Conservation (phyloP, 2,888 invertebrate species). For the Microplitis manilae region DNA sequence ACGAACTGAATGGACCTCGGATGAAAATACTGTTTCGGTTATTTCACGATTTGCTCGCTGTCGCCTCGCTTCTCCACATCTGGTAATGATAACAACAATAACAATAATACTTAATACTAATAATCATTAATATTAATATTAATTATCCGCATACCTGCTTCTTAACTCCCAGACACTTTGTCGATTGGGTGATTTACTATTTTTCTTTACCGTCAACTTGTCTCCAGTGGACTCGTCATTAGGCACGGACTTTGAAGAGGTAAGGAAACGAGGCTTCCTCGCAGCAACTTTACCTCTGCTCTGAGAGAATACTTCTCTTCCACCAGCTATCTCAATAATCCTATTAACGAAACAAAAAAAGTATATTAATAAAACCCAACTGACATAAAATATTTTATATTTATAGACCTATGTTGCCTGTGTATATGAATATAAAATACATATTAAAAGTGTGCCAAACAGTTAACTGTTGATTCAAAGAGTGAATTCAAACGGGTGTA, state of each 20-base stretch:
- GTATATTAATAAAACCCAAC: neutral
- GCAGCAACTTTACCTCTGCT: slow-evolving; percentile 83
- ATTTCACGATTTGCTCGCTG: slow-evolving; percentile 74
- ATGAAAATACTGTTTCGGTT: slow-evolving; percentile 77
- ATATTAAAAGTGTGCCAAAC: neutral
- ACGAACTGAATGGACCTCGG: slow-evolving; percentile 76
- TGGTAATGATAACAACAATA: slow-evolving; percentile 43
- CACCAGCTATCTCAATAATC: slow-evolving; percentile 86
- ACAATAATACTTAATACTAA: too few relatives aligned
- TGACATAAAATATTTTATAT: neutral
- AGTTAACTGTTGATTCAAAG: neutral
- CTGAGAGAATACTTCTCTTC: slow-evolving; percentile 87
- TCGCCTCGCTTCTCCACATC: slow-evolving; percentile 70
- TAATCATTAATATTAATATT: too few relatives aligned
- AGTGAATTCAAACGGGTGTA: slow-evolving; percentile 19
- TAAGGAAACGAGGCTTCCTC: slow-evolving; percentile 78
- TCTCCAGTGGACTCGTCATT: slow-evolving; percentile 69
- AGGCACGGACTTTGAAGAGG: slow-evolving; percentile 67
- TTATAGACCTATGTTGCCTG: slow-evolving; percentile 9
- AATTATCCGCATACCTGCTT: slow-evolving; percentile 65
- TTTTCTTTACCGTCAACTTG: slow-evolving; percentile 69
- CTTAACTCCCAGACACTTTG: slow-evolving; percentile 77
- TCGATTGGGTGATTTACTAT: slow-evolving; percentile 73
- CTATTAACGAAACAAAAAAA: slow-evolving; percentile 60
- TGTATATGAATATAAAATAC: neutral